Conservation (phyloP, 2,113 vertebrate species). For the Pipra filicauda region DNA sequence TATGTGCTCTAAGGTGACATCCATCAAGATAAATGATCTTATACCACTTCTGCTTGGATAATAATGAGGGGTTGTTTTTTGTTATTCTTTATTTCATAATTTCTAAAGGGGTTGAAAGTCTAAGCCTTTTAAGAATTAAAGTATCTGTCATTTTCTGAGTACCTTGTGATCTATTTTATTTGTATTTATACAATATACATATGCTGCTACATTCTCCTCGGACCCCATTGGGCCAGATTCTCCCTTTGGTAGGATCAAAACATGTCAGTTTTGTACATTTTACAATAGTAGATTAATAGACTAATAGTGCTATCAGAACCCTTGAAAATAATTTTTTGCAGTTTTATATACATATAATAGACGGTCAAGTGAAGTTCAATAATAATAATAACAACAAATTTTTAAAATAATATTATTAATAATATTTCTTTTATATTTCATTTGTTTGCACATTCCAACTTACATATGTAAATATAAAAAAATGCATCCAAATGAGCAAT, state of each 20-base stretch:
- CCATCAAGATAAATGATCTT: slow-evolving; percentile 85
- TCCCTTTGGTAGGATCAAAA: background rate
- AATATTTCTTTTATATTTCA: background rate
- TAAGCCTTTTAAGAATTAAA: slow-evolving; percentile 73
- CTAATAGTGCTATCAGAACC: background rate
- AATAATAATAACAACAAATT: background rate
- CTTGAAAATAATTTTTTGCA: background rate
- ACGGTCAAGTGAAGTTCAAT: background rate
- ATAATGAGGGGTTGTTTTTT: slow-evolving; percentile 78
- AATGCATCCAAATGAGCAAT: background rate
- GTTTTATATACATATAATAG: background rate
- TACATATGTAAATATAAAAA: background rate
- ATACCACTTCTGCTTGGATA: slow-evolving; percentile 79
- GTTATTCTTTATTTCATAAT: slow-evolving; percentile 81
- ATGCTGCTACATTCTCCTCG: slow-evolving; percentile 62
- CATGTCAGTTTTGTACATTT: background rate
- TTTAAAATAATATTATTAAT: background rate
- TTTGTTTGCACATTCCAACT: background rate
- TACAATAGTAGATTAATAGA: background rate
- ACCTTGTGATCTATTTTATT: slow-evolving; percentile 72
- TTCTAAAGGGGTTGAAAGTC: slow-evolving; percentile 71
- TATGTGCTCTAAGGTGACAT: slow-evolving; percentile 85
- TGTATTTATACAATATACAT: slow-evolving; percentile 75
- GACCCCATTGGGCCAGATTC: slow-evolving; percentile 26
- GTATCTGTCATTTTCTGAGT: slow-evolving; percentile 70